Evolutionary conservation across 2,797 vertebrate species (phyloP), one percentile per base, ranked within the genome.

Genomic region (Scleropages formosus): DNA sequence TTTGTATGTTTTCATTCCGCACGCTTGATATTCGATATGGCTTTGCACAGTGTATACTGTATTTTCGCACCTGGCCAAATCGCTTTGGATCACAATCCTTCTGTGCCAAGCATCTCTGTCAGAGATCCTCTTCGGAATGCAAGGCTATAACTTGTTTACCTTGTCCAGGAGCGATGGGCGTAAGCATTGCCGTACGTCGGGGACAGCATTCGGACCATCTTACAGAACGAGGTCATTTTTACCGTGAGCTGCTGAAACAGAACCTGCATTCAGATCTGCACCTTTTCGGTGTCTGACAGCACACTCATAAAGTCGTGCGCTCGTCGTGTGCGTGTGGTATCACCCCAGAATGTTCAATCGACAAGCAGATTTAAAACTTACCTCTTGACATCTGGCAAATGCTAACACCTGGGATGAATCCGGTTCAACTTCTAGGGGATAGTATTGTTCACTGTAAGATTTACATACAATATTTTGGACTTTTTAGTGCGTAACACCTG

Each of bases 1-100:
- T 69, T 26, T 15, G 67, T 67, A 69, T 69, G 47, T 24, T 69
- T 69, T 49, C n/a, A 22, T 49, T 69, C 47, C 11, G 12, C 67
- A 69, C 11, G 22, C 67, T 51, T 51, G 47, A 22, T 69, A 13
- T 22, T 46, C 39, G 31, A 39, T 6, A 39, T 20, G 16, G 67
- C 22, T n/a, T 20, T 47, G 9, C 66, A 20, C n/a, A 47, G 27
- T n/a, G n/a, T n/a, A n/a, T n/a, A 67, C 8, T 67, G 46, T n/a
- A 4, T 67, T 67, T 20, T 67, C 31, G 47, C 67, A 31, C 15
- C 39, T 47, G 39, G 1, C 18, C 47, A 44, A 10, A 6, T 12
- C 27, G 67, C 4, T 31, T n/a, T 66, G 62, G 26, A 31, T 64
- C 39, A 31, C 39, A 39, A 39, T 39, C 6, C 2, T 2, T 39